A percentile compares a stretch with the other conserved stretches of the same genome.
Conservation (phyloP, 2,888 invertebrate species). For the Drosophila mimetica region DNA sequence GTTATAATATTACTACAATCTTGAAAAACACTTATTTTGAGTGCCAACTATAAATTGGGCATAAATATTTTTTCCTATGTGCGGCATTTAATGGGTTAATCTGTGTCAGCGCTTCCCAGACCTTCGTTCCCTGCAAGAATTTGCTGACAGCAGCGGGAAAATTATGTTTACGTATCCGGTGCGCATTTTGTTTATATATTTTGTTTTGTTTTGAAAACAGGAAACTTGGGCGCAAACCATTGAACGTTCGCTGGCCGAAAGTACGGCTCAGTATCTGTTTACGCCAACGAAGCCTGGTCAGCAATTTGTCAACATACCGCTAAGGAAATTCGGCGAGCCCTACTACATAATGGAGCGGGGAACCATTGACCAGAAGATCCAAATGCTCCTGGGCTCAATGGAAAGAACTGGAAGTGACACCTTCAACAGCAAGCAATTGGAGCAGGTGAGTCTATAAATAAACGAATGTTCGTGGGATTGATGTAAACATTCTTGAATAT, state of each 20-base stretch:
- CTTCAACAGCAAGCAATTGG: conserved; percentile 74
- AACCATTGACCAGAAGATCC: conserved; percentile 87
- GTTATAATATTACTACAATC: too few relatives aligned
- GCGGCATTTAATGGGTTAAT: conserved; percentile 15
- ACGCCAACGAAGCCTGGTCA: conserved; percentile 84
- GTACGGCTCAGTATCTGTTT: conserved; percentile 89
- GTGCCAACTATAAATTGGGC: neutral
- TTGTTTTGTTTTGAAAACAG: conserved; percentile 80
- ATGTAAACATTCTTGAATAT: neutral
- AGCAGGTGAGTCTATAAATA: conserved; percentile 63
- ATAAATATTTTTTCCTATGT: neutral
- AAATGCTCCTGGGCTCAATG: conserved; percentile 68
- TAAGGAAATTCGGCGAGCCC: conserved; percentile 88
- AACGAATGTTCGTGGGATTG: neutral
- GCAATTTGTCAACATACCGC: conserved; percentile 81
- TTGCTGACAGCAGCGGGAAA: conserved; percentile 35
- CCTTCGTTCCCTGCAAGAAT: conserved; percentile 40
- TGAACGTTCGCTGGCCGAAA: conserved; percentile 88
- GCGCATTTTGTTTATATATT: conserved; percentile 25
- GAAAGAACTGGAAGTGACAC: conserved; percentile 54
- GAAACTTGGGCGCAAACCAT: conserved; percentile 89
- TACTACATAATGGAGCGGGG: conserved; percentile 89
- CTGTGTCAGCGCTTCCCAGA: conserved; percentile 36
- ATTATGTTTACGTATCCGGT: conserved; percentile 34
- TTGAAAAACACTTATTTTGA: too few relatives aligned